Base-by-base conservation (phyloP, 2,888 invertebrate species). In the Leptinotarsa tumamoca region DNA sequence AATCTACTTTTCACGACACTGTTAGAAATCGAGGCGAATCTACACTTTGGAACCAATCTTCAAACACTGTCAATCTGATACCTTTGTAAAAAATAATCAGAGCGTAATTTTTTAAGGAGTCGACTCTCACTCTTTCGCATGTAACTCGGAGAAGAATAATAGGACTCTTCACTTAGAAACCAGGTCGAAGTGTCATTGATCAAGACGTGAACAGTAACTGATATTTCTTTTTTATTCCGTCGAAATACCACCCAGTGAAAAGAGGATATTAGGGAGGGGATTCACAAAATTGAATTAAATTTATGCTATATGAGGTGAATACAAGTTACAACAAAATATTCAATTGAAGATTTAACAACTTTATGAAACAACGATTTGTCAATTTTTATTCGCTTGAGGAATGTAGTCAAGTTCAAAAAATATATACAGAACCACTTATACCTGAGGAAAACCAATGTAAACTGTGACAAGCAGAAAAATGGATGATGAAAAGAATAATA, bases 71-170 rank as follows among this genome's bases (percentile, higher is more conserved):
- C 73, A 70, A 71, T 69, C 75, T 79, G 43, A 51, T 67, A 77
- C 75, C 81, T 84, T 85, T 85, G 85, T 84, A 76, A 76, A 58
- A 70, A 78, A 79, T 68, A 86, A 86, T 85, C 83, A 86, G 86
- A 86, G 84, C 86, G 84, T 85, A 80, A 79, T 81, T 77, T 78
- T 81, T 72, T 67, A 73, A 72, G 54, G 52, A 61, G 67, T 58
- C 10, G 21, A 75, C 77, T 79, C 77, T 79, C 79, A 75, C 72
- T 79, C 79, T 79, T 52, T 21, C 71, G 71, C 72, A 71, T 67
- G 66, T 72, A 61, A 75, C 68, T 67, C 67, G 70, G 72, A 74
- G 54, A 72, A 68, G 71, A 76, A 79, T 76, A 78, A 80, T 79
- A 79, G 78, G 76, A 75, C 43, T 78, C 71, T 76, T 67, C 68